Conservation (phyloP, 2,888 invertebrate genomes). For the Coelopa pilipes region DNA sequence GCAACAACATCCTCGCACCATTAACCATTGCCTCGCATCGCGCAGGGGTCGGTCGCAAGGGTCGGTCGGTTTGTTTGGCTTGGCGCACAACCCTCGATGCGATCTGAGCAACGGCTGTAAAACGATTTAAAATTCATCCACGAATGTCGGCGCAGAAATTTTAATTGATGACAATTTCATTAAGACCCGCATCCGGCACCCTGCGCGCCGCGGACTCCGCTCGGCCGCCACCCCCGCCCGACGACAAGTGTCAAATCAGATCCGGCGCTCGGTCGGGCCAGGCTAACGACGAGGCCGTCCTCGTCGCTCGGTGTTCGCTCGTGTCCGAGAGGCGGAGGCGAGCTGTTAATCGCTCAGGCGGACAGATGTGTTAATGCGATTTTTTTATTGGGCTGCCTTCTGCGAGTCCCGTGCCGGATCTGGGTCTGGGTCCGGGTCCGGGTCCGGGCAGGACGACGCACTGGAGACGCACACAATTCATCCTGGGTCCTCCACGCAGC, state of each 20-base stretch:
- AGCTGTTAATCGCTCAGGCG: conserved; percentile 63
- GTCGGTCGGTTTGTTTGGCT: no score
- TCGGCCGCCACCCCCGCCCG: no score
- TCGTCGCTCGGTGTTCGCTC: no score
- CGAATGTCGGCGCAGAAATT: conserved; percentile 47
- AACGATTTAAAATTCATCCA: conserved; percentile 37
- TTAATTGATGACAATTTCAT: conserved; percentile 65
- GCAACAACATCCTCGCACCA: conserved; percentile 38
- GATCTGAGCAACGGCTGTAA: conserved; percentile 25
- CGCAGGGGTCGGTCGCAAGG: neutral
- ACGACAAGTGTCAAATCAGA: conserved; percentile 34
- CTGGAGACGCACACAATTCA: no score
- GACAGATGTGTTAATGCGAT: conserved; percentile 53
- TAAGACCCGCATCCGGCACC: conserved; percentile 49
- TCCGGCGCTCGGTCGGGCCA: conserved; percentile 24
- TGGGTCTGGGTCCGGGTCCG: neutral
- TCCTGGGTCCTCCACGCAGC: neutral
- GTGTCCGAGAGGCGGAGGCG: conserved; percentile 36
- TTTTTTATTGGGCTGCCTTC: conserved; percentile 52
- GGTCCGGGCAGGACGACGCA: no score
- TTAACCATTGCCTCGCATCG: conserved; percentile 34
- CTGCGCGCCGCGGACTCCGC: no score
- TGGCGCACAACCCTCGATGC: conserved; percentile 7
- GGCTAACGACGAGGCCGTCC: conserved; percentile 25
- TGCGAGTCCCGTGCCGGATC: conserved; percentile 40